Evolutionary conservation across 1,140 invertebrate genomes (phyloP).

Genomic region (Panagrolaimus sp.): DNA sequence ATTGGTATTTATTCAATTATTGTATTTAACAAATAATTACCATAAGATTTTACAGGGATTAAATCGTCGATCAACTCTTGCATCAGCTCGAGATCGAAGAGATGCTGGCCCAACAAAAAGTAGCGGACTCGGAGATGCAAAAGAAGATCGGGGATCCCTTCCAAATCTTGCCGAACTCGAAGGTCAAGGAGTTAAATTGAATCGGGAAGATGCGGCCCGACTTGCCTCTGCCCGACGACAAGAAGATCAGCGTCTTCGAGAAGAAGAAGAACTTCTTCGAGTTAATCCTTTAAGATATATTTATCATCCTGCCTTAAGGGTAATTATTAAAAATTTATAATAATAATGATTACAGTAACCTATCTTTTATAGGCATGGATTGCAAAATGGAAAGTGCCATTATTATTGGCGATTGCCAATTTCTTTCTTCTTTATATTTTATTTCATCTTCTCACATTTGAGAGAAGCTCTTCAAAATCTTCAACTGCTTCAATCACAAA

Average conservation of each 20-base stretch:
- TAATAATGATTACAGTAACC: not conserved
- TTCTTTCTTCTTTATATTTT: conserved; percentile 47
- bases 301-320: conserved; percentile 91
- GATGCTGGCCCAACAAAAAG: not conserved
- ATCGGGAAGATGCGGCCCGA: conserved; percentile 84
- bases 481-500: no score
- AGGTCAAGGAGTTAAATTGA: conserved; percentile 67
- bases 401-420: conserved; percentile 43
- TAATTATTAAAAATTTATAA: no score
- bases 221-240: conserved; percentile 85
- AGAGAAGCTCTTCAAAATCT: conserved; percentile 16
- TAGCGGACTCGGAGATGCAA: conserved; percentile 9
- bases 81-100: conserved; percentile 39
- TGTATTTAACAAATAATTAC: no score
- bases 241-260: conserved; percentile 80
- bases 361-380: conserved; percentile 50
- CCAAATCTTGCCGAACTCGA: conserved; percentile 74
- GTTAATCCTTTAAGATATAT: conserved; percentile 88
- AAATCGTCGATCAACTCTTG: conserved; percentile 56
- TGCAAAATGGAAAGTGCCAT: conserved; percentile 32
- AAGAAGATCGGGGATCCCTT: conserved; percentile 66
- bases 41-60: conserved; percentile 35
- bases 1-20: conserved; percentile 21
- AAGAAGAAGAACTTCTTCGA: conserved; percentile 81
- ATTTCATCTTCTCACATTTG: conserved; percentile 43